Base-by-base conservation (phyloP, 2,888 invertebrate genomes). In the Drosophila seclusa region DNA sequence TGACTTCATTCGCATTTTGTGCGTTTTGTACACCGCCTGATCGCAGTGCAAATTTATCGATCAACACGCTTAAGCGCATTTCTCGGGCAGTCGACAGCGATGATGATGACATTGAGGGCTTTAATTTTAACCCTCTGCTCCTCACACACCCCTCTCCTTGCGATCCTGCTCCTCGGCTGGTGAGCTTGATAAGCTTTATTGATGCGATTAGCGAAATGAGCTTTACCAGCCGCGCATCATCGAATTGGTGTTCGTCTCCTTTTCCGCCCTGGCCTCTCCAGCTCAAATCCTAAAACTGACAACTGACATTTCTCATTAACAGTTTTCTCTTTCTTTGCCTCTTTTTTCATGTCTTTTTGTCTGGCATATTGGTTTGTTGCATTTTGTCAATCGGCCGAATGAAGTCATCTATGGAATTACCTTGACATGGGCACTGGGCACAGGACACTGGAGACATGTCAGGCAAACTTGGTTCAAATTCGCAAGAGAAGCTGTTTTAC, bases 61-160 rank as follows among this genome's bases (percentile, higher is more conserved):
- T 87, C 88, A 88, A 89, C 88, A 89, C 85, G 89, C 87, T 86
- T 89, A 89, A 86, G 87, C 89, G 89, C 86, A 89, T 89, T 88
- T 88, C 83, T 78, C 73, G 61, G 42, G 49, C 73, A 72, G 64
- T 63, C 75, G 78, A 76, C 61, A 67, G 27, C 69, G 70, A 62
- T 55, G 63, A 59, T 52, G 73, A 67, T 73, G 73, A 79, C 85
- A 85, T 83, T 78, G 81, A 76, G 88, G 83, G 80, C 71, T 77
- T 87, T 85, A 82, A 75, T 80, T 67, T 73, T 71, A 57, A 5
- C 13, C 58, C 59, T 34, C 54, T 38, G 60, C 65, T 24, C 13
- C 48, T 49, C 18, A 13, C 1, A 21, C 40, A 36, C 48, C 24
- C 48, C 49, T 24, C 55, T 38, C 36, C 27, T 21, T 24, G n/a